Conservation (phyloP, 2,888 invertebrate genomes). For the Pristionchus arcanus region DNA sequence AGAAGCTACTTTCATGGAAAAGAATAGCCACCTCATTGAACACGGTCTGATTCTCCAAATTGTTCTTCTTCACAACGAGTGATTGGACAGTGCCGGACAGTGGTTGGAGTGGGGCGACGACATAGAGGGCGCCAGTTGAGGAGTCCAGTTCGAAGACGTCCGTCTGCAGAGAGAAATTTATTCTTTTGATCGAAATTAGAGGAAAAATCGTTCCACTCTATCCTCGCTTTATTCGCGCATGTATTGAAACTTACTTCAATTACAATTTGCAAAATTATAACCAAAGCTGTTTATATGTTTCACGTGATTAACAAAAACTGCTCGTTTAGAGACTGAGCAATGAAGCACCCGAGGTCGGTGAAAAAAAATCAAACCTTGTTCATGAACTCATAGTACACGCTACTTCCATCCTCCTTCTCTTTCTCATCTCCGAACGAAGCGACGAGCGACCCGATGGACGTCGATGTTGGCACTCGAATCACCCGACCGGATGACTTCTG, state of each 20-base stretch:
- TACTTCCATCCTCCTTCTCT: background rate
- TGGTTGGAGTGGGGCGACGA: constrained; percentile 86
- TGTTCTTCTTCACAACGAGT: constrained; percentile 52
- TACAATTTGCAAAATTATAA: background rate
- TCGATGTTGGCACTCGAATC: constrained; percentile 45
- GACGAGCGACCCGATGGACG: constrained; percentile 43
- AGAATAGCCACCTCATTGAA: background rate
- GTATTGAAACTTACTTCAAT: background rate
- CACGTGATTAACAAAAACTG: background rate
- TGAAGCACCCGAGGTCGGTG: background rate
- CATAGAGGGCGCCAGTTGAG: constrained; percentile 88
- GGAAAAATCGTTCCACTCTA: no score
- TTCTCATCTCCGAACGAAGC: constrained; percentile 19
- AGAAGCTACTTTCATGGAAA: no score
- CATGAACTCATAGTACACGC: constrained; percentile 38
- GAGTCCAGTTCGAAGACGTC: constrained; percentile 88
- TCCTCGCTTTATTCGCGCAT: background rate
- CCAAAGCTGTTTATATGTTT: background rate
- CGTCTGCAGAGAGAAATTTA: constrained; percentile 31
- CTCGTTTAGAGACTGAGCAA: background rate
- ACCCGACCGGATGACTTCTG: constrained; percentile 35
- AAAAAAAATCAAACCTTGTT: constrained; percentile 29
- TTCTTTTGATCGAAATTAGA: background rate
- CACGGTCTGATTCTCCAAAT: constrained; percentile 34
- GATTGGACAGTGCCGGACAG: constrained; percentile 83